Evolutionary conservation across 1,140 invertebrate genomes (phyloP), one percentile per base, ranked within the genome.

Genomic region (Augochlora pura): DNA sequence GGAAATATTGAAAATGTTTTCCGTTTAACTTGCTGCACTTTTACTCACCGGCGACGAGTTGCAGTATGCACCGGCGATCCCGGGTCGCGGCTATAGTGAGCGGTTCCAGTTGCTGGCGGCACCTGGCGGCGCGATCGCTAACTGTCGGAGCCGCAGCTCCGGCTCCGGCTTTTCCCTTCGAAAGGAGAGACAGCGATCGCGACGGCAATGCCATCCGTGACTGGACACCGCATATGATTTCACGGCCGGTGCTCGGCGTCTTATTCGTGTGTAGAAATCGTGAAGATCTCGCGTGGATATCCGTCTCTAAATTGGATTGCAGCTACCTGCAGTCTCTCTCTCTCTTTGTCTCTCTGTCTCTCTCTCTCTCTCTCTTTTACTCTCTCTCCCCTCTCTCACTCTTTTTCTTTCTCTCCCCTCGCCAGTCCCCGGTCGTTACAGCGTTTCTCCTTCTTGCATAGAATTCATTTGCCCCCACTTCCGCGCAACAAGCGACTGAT

Each of bases 221-320:
- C 92, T 93, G 91, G 91, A 92, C 91, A 93, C 86, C 88, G 92
- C 92, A 93, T 93, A 93, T 92, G 91, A 93, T 93, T 93, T 92
- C 90, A 93, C 91, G 92, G 88, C 90, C 88, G 86, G 85, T 88
- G 88, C 68, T 72, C 80, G 80, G 88, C 87, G 90, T 91, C 91
- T 91, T 92, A 91, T 91, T 91, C 92, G 91, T 93, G 92, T 93
- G 92, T 93, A 93, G 92, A 93, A 93, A 93, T 92, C 92, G 92
- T 93, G 91, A 93, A 93, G 92, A 93, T 93, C 91, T 92, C 88
- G 88, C 87, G 87, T 91, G 90, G 92, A 93, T 93, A 93, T 93
- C 90, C 89, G 91, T 89, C 91, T 90, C 90, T 92, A 92, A 93
- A 93, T 93, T 93, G 90, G 91, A 93, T 92, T 92, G 92, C 91